Conservation (phyloP, 2,797 vertebrate genomes). For the Nasua narica region DNA sequence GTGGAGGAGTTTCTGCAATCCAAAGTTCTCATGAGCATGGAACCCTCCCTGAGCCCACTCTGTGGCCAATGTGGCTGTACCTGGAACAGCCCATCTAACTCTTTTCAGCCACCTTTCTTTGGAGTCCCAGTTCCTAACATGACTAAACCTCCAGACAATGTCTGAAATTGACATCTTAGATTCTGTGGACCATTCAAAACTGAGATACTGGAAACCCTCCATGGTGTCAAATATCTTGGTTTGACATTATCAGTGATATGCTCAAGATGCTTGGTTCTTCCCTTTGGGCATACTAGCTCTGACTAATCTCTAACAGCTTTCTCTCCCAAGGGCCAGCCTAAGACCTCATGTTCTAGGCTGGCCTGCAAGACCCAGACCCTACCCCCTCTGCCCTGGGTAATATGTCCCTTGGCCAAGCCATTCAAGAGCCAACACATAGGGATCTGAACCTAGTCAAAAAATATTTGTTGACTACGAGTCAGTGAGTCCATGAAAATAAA, state of each 20-base stretch:
- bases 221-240: background rate
- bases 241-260: background rate
- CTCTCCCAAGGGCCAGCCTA: background rate
- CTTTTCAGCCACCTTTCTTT: background rate
- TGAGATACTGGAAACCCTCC: background rate
- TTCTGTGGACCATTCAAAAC: background rate
- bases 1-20: background rate
- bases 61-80: background rate
- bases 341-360: background rate
- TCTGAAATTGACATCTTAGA: background rate
- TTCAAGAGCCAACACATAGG: background rate
- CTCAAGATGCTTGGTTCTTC: background rate
- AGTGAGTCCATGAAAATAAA: background rate
- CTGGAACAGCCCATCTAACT: background rate
- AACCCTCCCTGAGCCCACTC: background rate
- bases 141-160: background rate
- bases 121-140: background rate
- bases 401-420: background rate
- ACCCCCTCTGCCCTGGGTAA: background rate
- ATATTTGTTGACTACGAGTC: background rate
- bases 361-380: background rate
- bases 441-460: background rate
- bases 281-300: background rate
- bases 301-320: background rate
- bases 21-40: background rate